Evolutionary conservation across 1,140 invertebrate genomes (phyloP), one percentile per base, ranked within the genome.

Genomic region (Adelges cooleyi): DNA sequence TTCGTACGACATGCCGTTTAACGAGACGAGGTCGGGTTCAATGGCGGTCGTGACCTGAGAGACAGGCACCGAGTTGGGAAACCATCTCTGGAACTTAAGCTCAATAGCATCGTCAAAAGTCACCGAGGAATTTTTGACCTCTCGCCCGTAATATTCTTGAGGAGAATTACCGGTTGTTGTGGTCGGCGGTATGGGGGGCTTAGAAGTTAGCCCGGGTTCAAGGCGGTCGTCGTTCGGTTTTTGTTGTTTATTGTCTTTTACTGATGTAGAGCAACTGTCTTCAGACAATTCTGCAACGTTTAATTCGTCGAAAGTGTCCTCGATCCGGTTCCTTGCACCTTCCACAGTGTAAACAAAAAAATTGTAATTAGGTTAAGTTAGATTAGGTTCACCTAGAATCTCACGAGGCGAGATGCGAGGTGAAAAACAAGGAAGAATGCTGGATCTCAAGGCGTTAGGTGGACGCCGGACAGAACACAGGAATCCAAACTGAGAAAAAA

Each of bases 71-170:
- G 71, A 69, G 38, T 71, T 69, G 5, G 71, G 71, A 59, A 72
- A 72, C 71, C 71, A 72, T 25, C 69, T 65, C 44, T 71, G 71
- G 52, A 72, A 72, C 46, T 72, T 72, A 17, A 72, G 66, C 15
- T 68, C 69, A 11, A 72, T 68, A 23, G 71, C 70, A 18, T 72
- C 71, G 46, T 72, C 71, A 15, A 69, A 62, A 1, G 66, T 67
- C 36, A 69, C 27, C 1, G 38, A 11, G 5, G 11, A 2, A 3
- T 18, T 18, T 17, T 15, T 18, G 0, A 11, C 5, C 17, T n/a
- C 18, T 3, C 27, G 22, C 2, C 17, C 56, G 5, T 33, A 5
- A 33, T 33, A 33, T 33, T 33, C 29, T 6, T 6, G 5, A 6
- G 29, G 5, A 6, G 29, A 33, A 33, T 33, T 5, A 33, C 5